These are phyloP conservation scores for Actias luna DNA, from an alignment of 2,888 invertebrate genomes.

Conservation along the genomic window DNA sequence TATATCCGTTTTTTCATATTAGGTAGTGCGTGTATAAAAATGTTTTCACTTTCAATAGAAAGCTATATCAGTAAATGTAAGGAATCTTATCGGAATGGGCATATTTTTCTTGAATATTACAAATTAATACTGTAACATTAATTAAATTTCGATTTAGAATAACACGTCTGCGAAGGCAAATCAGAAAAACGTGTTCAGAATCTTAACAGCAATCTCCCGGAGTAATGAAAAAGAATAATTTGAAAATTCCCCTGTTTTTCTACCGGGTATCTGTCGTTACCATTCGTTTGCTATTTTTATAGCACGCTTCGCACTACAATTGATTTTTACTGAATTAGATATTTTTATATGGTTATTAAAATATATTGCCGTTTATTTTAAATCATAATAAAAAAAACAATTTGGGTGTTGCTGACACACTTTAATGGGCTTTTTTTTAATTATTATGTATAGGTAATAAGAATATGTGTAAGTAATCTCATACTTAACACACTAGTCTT, in stretches of 20 bases:
- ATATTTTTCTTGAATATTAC: slow-evolving; percentile 9
- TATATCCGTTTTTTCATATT: too few species aligned
- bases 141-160: slow-evolving; percentile 38
- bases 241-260: slow-evolving; percentile 14
- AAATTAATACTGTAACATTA: slow-evolving; percentile 38
- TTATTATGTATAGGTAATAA: too few species aligned
- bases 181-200: slow-evolving; percentile 36
- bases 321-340: background rate
- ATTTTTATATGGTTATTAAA: background rate
- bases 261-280: slow-evolving; percentile 19
- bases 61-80: too few species aligned
- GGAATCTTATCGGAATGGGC: background rate
- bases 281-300: slow-evolving; percentile 24
- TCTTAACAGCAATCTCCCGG: slow-evolving; percentile 31
- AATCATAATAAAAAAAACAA: too few species aligned
- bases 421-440: too few species aligned
- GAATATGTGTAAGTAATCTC: too few species aligned
- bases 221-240: slow-evolving; percentile 21
- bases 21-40: too few species aligned
- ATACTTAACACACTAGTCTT: too few species aligned
- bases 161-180: slow-evolving; percentile 35
- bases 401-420: too few species aligned
- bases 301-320: background rate
- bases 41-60: too few species aligned
- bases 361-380: too few species aligned